These are phyloP conservation scores for Aethina tumida DNA, from an alignment of 1,140 invertebrate genomes.

Conservation along the genomic window DNA sequence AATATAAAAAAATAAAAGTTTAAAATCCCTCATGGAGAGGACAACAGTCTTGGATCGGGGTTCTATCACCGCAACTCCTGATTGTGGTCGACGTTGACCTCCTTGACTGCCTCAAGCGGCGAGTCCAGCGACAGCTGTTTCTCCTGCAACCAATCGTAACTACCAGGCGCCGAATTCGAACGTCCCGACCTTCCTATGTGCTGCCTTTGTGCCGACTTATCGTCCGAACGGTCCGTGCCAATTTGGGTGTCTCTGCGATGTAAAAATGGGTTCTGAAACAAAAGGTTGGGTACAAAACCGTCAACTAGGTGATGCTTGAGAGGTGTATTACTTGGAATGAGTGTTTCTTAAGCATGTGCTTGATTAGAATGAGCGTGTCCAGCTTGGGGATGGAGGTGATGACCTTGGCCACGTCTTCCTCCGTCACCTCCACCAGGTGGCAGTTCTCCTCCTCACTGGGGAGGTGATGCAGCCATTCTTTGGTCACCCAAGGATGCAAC, in stretches of 20 bases:
- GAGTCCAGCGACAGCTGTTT: constrained; percentile 30
- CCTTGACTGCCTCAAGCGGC: constrained; percentile 27
- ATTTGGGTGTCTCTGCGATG: constrained; percentile 27
- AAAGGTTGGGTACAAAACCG: constrained; percentile 1
- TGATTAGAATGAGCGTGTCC: constrained; percentile 87
- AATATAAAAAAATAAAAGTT: too few species aligned
- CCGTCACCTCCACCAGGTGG: constrained; percentile 79
- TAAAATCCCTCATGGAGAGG: too few species aligned
- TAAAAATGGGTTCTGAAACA: constrained; percentile 32
- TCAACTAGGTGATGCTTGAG: neutral
- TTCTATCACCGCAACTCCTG: too few species aligned
- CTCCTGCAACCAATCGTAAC: constrained; percentile 45
- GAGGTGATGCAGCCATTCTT: constrained; percentile 54
- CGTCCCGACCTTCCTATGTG: constrained; percentile 43
- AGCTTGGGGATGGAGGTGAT: constrained; percentile 88
- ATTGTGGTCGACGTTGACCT: constrained; percentile 22
- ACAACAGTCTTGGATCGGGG: too few species aligned
- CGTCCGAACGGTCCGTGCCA: constrained; percentile 12
- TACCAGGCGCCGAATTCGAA: constrained; percentile 64
- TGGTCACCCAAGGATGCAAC: constrained; percentile 89
- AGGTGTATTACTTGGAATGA: constrained; percentile 63
- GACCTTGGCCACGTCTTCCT: constrained; percentile 84
- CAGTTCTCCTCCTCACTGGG: constrained; percentile 85
- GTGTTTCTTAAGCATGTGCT: constrained; percentile 90
- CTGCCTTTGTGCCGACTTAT: constrained; percentile 10